A percentile compares a stretch with the other conserved stretches of the same genome.
Conservation (phyloP, 1,140 invertebrate genomes). For the Lucilia sericata region DNA sequence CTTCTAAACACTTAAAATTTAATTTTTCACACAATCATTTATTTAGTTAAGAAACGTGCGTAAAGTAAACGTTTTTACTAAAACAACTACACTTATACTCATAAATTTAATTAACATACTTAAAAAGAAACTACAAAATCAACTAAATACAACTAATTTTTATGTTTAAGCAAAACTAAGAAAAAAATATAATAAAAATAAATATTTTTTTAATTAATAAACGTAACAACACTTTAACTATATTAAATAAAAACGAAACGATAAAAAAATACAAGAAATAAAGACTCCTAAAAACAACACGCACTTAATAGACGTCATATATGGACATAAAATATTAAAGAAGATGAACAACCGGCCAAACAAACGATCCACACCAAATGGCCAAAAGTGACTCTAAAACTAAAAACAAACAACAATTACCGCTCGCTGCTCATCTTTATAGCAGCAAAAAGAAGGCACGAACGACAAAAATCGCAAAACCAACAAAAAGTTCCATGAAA, state of each 20-base stretch:
- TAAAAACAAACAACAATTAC: neutral
- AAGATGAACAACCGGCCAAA: slow-evolving; percentile 14
- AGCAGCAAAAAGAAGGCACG: neutral
- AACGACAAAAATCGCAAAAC: neutral
- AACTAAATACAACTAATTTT: neutral
- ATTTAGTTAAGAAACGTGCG: neutral
- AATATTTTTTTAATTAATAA: slow-evolving; percentile 38
- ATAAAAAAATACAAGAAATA: neutral
- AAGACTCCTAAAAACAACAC: slow-evolving; percentile 33
- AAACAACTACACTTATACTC: neutral
- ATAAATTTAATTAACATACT: slow-evolving; percentile 13
- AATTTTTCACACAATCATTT: neutral
- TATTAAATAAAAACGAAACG: neutral
- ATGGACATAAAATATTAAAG: slow-evolving; percentile 38
- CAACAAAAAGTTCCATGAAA: slow-evolving; percentile 12
- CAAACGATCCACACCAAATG: neutral
- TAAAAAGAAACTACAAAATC: neutral
- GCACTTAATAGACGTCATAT: slow-evolving; percentile 36
- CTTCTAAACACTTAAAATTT: neutral
- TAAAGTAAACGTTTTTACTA: no score
- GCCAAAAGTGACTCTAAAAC: neutral
- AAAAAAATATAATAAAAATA: neutral
- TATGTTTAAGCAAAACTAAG: neutral
- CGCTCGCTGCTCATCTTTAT: neutral
- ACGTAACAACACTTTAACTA: slow-evolving; percentile 36